Evolutionary conservation across 2,113 vertebrate species (phyloP).

Genomic region (Phaethornis superciliosus): DNA sequence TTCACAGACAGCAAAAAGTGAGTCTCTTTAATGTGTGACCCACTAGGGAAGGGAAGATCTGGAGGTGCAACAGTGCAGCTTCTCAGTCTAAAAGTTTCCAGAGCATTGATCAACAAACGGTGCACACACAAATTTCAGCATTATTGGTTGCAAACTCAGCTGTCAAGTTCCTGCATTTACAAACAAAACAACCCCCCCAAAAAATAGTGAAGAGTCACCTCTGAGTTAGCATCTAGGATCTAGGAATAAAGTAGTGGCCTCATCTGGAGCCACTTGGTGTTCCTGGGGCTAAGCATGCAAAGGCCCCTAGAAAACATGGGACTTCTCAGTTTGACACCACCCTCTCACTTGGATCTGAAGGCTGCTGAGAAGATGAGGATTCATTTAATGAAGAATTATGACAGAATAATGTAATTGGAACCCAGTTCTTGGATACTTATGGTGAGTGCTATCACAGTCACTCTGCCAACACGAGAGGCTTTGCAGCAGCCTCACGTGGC

Average conservation of each 20-base stretch:
- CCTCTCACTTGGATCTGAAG: background rate
- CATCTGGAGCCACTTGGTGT: background rate
- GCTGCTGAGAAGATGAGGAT: background rate
- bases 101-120: background rate
- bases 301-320: background rate
- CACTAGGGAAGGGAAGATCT: background rate
- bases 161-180: background rate
- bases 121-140: background rate
- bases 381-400: background rate
- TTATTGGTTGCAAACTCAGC: background rate
- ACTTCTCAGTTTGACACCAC: background rate
- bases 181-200: background rate
- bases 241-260: background rate
- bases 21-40: background rate
- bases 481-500: background rate
- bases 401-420: background rate
- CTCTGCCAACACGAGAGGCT: background rate
- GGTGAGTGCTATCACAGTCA: background rate
- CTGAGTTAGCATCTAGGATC: background rate
- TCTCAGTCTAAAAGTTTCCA: background rate
- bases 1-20: background rate
- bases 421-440: fast-evolving
- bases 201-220: background rate
- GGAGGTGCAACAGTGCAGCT: background rate
- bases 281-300: background rate